phyloP scores from a whole-genome alignment of 2,888 invertebrate species.

The Dynastes hyllus region DNA sequence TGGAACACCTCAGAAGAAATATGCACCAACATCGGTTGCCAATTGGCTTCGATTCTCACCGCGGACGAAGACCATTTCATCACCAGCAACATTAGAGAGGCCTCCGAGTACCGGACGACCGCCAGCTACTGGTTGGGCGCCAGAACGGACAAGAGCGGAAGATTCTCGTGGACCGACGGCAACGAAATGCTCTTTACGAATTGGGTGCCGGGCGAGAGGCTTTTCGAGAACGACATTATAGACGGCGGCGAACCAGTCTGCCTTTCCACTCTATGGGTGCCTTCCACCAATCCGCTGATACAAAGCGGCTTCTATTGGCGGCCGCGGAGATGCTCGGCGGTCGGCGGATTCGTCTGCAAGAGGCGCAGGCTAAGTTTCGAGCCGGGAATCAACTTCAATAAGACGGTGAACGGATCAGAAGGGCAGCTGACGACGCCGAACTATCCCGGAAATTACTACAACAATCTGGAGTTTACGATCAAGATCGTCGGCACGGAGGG shows the following conservation, averaged over 20 bases:
- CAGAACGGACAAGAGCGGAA: conserved; percentile 69
- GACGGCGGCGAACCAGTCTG: conserved; percentile 67
- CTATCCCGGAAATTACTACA: conserved; percentile 82
- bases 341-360: conserved; percentile 80
- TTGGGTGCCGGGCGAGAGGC: conserved; percentile 76
- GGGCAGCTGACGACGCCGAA: conserved; percentile 82
- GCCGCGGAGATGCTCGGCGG: conserved; percentile 76
- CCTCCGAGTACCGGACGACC: conserved; percentile 82
- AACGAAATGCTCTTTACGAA: conserved; percentile 74
- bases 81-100: conserved; percentile 79
- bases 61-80: conserved; percentile 82
- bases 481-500: conserved; percentile 79
- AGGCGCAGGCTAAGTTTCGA: conserved; percentile 67
- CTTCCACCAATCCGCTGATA: conserved; percentile 77
- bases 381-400: conserved; percentile 74
- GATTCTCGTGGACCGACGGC: conserved; percentile 81
- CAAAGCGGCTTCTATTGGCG: conserved; percentile 84
- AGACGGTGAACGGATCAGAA: conserved; percentile 77
- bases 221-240: conserved; percentile 64
- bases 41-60: conserved; percentile 80
- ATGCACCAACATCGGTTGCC: conserved; percentile 82
- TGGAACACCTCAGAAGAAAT: conserved; percentile 82
- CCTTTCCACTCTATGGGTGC: conserved; percentile 79
- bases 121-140: conserved; percentile 85
- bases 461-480: conserved; percentile 82